A percentile compares a stretch with the other conserved stretches of the same genome.
These are phyloP conservation scores for Setophaga coronata DNA, from an alignment of 2,113 vertebrate genomes.

Conservation along the genomic window DNA sequence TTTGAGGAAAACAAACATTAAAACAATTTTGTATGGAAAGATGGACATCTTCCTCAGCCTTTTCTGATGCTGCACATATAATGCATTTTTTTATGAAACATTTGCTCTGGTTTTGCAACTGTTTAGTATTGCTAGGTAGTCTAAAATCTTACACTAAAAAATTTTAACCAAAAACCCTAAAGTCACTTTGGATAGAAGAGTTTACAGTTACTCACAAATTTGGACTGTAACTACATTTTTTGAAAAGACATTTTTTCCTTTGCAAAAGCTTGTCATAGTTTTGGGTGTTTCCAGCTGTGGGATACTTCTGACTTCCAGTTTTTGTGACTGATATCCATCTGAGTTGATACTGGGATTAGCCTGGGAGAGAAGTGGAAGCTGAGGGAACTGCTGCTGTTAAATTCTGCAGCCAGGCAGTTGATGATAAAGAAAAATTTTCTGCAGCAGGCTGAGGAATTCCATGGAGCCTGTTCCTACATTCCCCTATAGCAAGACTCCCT, in stretches of 20 bases:
- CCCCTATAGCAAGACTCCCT: neutral
- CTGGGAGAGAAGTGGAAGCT: neutral
- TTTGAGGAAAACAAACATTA: neutral
- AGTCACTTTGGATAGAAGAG: neutral
- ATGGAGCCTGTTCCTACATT: neutral
- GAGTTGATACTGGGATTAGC: neutral
- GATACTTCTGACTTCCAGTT: neutral
- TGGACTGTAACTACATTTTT: neutral
- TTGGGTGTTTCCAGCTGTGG: neutral
- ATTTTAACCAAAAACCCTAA: neutral
- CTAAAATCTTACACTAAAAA: neutral
- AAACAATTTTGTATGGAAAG: neutral
- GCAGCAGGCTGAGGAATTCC: neutral
- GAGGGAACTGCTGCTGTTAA: neutral
- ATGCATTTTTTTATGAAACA: neutral
- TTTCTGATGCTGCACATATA: neutral
- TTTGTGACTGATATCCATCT: neutral
- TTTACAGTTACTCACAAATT: neutral
- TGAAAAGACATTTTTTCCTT: neutral
- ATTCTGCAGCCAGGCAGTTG: neutral
- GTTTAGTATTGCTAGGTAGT: neutral
- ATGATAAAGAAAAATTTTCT: neutral
- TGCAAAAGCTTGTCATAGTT: neutral
- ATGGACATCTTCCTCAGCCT: neutral
- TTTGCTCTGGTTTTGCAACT: neutral